Base-by-base conservation (phyloP, 1,140 invertebrate genomes). In the Belonocnema kinseyi region DNA sequence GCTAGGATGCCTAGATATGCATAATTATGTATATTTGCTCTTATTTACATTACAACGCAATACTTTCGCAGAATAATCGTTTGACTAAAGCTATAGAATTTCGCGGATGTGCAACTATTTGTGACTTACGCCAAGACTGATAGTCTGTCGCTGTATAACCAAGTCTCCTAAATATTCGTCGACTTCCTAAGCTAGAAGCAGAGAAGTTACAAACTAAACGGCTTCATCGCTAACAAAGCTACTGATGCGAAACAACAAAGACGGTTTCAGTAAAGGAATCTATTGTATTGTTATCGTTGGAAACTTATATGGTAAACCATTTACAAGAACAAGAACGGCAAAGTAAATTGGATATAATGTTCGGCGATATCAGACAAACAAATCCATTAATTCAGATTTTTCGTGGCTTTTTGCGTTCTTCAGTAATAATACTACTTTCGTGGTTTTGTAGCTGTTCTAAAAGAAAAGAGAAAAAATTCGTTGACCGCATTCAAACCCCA, bases 181-280 rank as follows among this genome's bases (percentile, higher is more conserved):
- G 81, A 85, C 80, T 80, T 83, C 19, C 72, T 26, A 74, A 56
- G 73, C 50, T 40, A n/a, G 73, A 53, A 40, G 61, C 61, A 33
- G 61, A 33, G 26, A 85, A 85, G 84, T 87, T 87, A 77, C 74
- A 78, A 85, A 82, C 83, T 82, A 82, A 87, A 87, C 82, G 84
- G 86, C 85, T 86, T 85, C 84, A 80, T 84, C 80, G 77, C 84
- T 86, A 86, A 86, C 84, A 83, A 85, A 87, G 82, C 82, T 81
- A 84, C 73, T 83, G 82, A 80, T 72, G 77, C 81, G 85, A 85
- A 87, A 84, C 78, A 82, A 81, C 83, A 80, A 56, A 56, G 21
- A 56, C 54, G 54, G 21, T 77, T 66, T 76, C 75, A 46, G 77
- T 83, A 79, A 83, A 80, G 80, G 40, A 16, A 78, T 74, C 74